These are phyloP conservation scores for Cavia aperea DNA, from an alignment of 2,113 vertebrate species.

Conservation along the genomic window DNA sequence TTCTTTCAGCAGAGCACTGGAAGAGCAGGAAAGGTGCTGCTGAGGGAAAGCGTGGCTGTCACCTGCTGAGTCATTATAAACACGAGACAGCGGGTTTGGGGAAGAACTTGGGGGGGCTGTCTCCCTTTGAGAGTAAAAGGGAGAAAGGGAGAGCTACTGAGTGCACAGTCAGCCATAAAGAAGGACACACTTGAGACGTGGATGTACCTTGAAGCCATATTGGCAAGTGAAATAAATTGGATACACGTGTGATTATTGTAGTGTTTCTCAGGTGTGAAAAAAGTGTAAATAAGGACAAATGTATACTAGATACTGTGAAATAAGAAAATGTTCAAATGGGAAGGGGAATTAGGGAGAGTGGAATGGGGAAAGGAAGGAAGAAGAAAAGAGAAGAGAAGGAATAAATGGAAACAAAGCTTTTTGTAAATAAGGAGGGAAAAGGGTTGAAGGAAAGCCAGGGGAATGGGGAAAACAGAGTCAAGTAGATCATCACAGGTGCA, in stretches of 20 bases:
- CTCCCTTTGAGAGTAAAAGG: background rate
- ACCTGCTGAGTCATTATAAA: background rate
- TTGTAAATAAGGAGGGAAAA: background rate
- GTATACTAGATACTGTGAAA: background rate
- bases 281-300: background rate
- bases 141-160: background rate
- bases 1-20: background rate
- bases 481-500: background rate
- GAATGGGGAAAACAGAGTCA: background rate
- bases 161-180: background rate
- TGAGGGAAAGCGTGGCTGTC: background rate
- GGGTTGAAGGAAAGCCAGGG: background rate
- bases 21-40: slow-evolving; percentile 24
- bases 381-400: background rate
- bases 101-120: background rate
- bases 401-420: background rate
- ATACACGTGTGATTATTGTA: background rate
- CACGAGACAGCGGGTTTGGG: background rate
- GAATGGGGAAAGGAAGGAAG: background rate
- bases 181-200: background rate
- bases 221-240: background rate
- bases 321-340: background rate
- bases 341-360: background rate
- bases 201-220: background rate
- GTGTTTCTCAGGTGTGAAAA: background rate